phyloP scores from a whole-genome alignment of 2,888 invertebrate species.

The Caenorhabditis zanzibari region DNA sequence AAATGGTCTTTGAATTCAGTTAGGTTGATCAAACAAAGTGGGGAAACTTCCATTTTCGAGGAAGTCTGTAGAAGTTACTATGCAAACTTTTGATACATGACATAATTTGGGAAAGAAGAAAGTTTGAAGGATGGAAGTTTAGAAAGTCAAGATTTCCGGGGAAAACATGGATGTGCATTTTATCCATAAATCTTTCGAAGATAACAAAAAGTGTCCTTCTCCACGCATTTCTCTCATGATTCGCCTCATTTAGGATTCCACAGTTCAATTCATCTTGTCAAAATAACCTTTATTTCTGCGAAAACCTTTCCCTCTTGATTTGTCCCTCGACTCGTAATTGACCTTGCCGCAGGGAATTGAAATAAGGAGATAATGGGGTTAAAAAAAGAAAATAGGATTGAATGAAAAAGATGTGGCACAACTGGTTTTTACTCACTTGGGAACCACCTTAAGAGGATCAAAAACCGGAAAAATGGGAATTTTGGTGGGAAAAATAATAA shows the following conservation, averaged over 20 bases:
- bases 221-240: neutral
- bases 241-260: slow-evolving; percentile 19
- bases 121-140: slow-evolving; percentile 19
- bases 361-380: slow-evolving; percentile 60
- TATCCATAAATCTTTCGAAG: neutral
- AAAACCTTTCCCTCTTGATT: slow-evolving; percentile 13
- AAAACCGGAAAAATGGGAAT: neutral
- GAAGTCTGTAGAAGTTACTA: slow-evolving; percentile 42
- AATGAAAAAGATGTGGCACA: slow-evolving; percentile 24
- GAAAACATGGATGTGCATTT: neutral
- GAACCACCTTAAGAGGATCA: slow-evolving; percentile 13
- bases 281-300: neutral
- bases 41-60: slow-evolving; percentile 41
- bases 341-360: slow-evolving; percentile 44
- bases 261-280: slow-evolving; percentile 17
- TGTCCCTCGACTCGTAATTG: slow-evolving; percentile 52
- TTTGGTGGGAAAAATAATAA: neutral
- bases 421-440: slow-evolving; percentile 31
- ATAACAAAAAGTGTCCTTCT: slow-evolving; percentile 10
- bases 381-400: slow-evolving; percentile 44
- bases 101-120: neutral
- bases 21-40: slow-evolving; percentile 35
- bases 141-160: slow-evolving; percentile 8
- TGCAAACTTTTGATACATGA: slow-evolving; percentile 21
- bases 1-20: slow-evolving; percentile 56